These are phyloP conservation scores for Leptinotarsa tumamoca DNA, from an alignment of 2,888 invertebrate species.

Conservation along the genomic window DNA sequence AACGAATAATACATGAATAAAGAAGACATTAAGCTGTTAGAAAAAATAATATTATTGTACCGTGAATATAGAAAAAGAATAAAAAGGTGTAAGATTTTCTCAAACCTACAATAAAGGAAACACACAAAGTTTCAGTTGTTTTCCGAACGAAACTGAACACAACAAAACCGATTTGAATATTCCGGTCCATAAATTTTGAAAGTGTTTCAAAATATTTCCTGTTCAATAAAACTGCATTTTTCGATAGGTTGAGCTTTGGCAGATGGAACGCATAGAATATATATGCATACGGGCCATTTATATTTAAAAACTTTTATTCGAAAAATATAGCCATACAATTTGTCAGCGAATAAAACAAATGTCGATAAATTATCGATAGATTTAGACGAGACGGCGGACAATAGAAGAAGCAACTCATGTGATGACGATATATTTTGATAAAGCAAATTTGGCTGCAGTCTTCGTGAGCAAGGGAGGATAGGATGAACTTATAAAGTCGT, in stretches of 20 bases:
- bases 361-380: constrained; percentile 61
- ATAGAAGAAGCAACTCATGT: constrained; percentile 58
- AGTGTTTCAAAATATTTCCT: constrained; percentile 55
- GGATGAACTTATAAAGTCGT: constrained; percentile 52
- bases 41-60: no score
- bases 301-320: constrained; percentile 64
- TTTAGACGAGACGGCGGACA: constrained; percentile 50
- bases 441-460: constrained; percentile 57
- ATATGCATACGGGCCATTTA: constrained; percentile 63
- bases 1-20: no score
- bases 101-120: not conserved
- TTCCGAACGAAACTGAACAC: constrained; percentile 6
- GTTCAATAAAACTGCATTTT: constrained; percentile 53
- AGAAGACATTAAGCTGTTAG: no score
- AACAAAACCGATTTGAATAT: constrained; percentile 52
- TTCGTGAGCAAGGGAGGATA: constrained; percentile 51
- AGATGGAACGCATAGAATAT: constrained; percentile 50
- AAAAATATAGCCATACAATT: constrained; percentile 59
- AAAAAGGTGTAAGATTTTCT: not conserved
- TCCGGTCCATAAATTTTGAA: constrained; percentile 53
- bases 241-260: constrained; percentile 51
- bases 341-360: constrained; percentile 63
- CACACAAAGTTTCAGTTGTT: not conserved
- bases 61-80: no score
- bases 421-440: constrained; percentile 62